Evolutionary conservation across 2,888 invertebrate genomes (phyloP).

Genomic region (Altica lythri): DNA sequence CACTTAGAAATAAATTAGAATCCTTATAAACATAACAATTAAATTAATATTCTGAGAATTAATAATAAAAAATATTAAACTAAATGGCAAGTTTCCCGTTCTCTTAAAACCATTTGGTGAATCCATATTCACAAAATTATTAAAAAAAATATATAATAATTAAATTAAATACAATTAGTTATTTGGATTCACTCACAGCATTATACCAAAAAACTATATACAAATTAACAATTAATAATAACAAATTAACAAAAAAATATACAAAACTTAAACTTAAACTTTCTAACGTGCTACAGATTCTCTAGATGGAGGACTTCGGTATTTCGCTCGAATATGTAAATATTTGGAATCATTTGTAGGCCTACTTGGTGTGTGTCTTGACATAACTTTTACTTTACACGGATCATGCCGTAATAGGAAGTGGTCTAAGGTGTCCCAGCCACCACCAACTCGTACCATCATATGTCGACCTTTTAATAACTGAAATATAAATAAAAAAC

Average conservation of each 20-base stretch:
- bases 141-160: no score
- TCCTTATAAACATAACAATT: no score
- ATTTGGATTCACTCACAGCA: not conserved
- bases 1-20: no score
- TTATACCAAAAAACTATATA: not conserved
- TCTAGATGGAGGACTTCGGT: slow-evolving; percentile 69
- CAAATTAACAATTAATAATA: not conserved
- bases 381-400: slow-evolving; percentile 69
- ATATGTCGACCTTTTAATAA: slow-evolving; percentile 89
- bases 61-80: not conserved
- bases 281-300: slow-evolving; percentile 60
- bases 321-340: slow-evolving; percentile 74
- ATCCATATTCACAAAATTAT: not conserved
- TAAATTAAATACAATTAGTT: not conserved
- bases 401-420: slow-evolving; percentile 88
- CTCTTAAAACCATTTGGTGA: slow-evolving; percentile 4
- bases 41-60: no score
- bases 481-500: slow-evolving; percentile 65
- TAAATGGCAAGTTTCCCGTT: slow-evolving; percentile 19
- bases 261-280: not conserved
- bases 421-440: slow-evolving; percentile 88
- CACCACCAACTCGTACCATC: slow-evolving; percentile 94
- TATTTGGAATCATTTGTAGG: slow-evolving; percentile 57
- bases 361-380: slow-evolving; percentile 49
- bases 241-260: not conserved